Percentiles rank a stretch among this genome's conserved stretches.
Evolutionary conservation across 64 coral and sea anemone species (phyloP).

Genomic region (Montipora sp.): DNA sequence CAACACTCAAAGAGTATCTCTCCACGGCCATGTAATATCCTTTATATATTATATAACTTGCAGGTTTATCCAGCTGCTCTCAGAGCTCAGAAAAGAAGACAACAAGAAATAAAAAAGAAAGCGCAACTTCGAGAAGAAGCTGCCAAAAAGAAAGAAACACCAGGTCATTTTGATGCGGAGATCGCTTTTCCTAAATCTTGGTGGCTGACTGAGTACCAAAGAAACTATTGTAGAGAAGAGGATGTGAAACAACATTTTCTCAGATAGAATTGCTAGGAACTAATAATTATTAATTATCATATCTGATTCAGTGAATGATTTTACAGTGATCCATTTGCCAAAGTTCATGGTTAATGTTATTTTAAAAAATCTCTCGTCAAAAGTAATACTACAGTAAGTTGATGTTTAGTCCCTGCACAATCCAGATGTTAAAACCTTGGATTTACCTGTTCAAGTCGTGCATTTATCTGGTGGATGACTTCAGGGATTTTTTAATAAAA

Average conservation of each 20-base stretch:
- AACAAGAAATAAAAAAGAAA: constrained; percentile 83
- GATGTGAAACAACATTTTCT: constrained; percentile 78
- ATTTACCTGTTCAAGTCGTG: too few relatives aligned
- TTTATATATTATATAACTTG: not conserved
- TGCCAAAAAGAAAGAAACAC: constrained; percentile 67
- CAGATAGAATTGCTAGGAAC: not conserved
- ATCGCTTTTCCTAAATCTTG: constrained; percentile 75
- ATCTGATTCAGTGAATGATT: not conserved
- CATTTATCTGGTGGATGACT: too few relatives aligned
- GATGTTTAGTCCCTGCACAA: too few relatives aligned
- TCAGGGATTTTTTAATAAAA: too few relatives aligned
- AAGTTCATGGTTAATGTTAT: too few relatives aligned
- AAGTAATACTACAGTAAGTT: too few relatives aligned
- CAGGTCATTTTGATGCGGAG: constrained; percentile 53
- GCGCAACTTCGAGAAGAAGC: constrained; percentile 75
- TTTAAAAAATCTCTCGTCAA: too few relatives aligned
- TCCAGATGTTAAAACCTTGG: too few relatives aligned
- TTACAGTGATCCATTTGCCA: too few relatives aligned
- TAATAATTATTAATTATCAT: too few relatives aligned
- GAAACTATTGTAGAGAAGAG: constrained; percentile 89
- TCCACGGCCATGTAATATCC: too few relatives aligned
- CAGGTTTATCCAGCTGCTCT: constrained; percentile 96
- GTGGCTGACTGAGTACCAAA: constrained; percentile 98
- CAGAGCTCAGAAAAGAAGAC: constrained; percentile 81
- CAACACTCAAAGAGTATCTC: too few relatives aligned